phyloP scores from a whole-genome alignment of 2,797 vertebrate genomes.

The Tamandua tetradactyla region DNA sequence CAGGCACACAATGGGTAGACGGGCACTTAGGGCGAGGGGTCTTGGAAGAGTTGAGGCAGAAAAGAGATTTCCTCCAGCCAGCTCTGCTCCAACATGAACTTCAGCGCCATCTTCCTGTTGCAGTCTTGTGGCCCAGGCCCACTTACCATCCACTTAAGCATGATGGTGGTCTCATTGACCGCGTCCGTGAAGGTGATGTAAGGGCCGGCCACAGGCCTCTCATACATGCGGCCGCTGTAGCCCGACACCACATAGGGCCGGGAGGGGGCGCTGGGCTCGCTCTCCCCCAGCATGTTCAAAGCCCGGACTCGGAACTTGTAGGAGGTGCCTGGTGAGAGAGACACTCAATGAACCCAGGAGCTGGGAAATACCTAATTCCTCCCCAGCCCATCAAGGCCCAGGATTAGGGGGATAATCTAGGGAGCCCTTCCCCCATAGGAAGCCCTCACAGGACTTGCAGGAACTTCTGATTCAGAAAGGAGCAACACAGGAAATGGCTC shows the following conservation, averaged over 20 bases:
- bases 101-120: rapidly evolving
- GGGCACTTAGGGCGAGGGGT: neutral
- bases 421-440: neutral
- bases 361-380: neutral
- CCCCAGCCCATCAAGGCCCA: neutral
- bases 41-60: neutral
- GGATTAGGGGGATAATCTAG: neutral
- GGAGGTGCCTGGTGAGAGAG: conserved; percentile 88
- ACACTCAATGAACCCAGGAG: neutral
- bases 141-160: conserved; percentile 98
- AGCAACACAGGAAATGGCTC: neutral
- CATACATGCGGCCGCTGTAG: conserved; percentile 89
- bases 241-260: conserved; percentile 95
- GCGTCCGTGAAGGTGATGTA: conserved; percentile 99
- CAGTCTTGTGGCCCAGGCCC: rapidly evolving
- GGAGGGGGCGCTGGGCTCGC: conserved; percentile 94
- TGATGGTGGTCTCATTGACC: conserved; percentile 97
- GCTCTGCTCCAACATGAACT: neutral
- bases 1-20: neutral
- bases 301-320: conserved; percentile 98
- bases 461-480: neutral
- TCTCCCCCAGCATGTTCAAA: conserved; percentile 96
- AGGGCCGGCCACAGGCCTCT: conserved; percentile 94
- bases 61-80: neutral
- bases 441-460: neutral